Base-by-base conservation (phyloP, 2,113 vertebrate species). In the Rhadina sibilatrix region DNA sequence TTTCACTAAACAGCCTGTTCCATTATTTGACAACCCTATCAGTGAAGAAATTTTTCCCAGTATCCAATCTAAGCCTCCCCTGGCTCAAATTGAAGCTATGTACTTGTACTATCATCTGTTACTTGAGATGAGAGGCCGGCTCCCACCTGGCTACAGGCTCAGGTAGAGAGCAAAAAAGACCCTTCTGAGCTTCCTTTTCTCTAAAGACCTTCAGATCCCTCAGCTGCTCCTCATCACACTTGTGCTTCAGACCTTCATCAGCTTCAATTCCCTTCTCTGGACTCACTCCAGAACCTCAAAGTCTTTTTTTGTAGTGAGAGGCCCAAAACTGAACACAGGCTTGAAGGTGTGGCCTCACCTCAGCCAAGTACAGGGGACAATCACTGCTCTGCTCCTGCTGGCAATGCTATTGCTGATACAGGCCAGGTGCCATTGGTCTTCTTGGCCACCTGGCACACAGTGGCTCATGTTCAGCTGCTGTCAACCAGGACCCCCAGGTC, bases 341-440 rank as follows among this genome's bases (percentile, higher is more conserved):
- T 9, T 75, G 3, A 1, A 42, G 35, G 5, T 61, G 15, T 1
- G 2, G 19, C 47, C 47, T 33, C 60, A 54, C 6, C 11, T 28
- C 1, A 53, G 21, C 30, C 0, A 0, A 61, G 40, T 3, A 24
- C 19, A 74, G 12, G 18, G 3, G 18, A 12, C 14, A 16, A 37
- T 40, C 66, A 0, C 46, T 80, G 40, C 27, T 31, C 38, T 80
- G 25, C 0, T 59, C 53, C 66, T 74, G 46, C 38, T 66, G 46
- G 18, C 10, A 46, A 47, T 25, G 3, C 18, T 6, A 1, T 37
- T 74, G 0, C 82, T 74, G 53, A 42, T 12, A 11, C 11, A 54
- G 1, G 4, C 47, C 46, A 74, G 35, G 15, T 74, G n/a, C 5
- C 40, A 23, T 1, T 31, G 30, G 30, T 15, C 25, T 42, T 66